These are phyloP conservation scores for Trogon melanurus DNA, from an alignment of 2,113 vertebrate genomes.

Conservation along the genomic window DNA sequence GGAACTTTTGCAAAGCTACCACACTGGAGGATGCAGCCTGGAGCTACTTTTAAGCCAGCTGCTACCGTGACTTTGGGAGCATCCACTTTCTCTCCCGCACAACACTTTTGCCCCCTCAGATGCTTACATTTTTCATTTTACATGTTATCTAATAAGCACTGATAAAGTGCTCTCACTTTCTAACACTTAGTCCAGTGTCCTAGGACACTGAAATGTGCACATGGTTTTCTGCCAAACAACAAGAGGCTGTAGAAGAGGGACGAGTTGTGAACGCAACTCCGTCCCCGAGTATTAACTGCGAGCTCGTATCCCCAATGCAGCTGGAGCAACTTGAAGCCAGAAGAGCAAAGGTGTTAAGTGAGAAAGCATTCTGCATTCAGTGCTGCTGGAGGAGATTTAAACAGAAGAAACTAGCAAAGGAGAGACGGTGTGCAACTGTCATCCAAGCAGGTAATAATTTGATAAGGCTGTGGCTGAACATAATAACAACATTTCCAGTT, in stretches of 20 bases:
- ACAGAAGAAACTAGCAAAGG: slow-evolving; percentile 62
- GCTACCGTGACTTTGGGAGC: background rate
- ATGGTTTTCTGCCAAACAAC: background rate
- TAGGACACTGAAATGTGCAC: background rate
- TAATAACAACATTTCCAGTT: background rate
- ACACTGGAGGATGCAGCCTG: background rate
- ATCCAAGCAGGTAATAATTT: slow-evolving; percentile 90
- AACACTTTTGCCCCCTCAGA: background rate
- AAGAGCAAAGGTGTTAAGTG: slow-evolving; percentile 78
- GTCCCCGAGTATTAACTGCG: background rate
- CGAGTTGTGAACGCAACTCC: background rate
- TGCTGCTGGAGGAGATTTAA: slow-evolving; percentile 84
- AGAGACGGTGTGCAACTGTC: slow-evolving; percentile 74
- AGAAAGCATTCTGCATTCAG: slow-evolving; percentile 87
- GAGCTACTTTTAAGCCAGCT: background rate
- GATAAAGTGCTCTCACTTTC: background rate
- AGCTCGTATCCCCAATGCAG: slow-evolving; percentile 64
- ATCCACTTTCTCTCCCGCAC: background rate
- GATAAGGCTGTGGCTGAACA: background rate
- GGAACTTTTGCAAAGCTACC: background rate
- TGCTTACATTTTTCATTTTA: background rate
- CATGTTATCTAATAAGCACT: background rate
- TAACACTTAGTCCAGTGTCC: background rate
- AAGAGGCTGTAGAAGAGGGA: background rate
- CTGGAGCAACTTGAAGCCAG: slow-evolving; percentile 85